Evolutionary conservation across 2,797 vertebrate genomes (phyloP), one percentile per base, ranked within the genome.

Genomic region (Amphiprion clarkii): DNA sequence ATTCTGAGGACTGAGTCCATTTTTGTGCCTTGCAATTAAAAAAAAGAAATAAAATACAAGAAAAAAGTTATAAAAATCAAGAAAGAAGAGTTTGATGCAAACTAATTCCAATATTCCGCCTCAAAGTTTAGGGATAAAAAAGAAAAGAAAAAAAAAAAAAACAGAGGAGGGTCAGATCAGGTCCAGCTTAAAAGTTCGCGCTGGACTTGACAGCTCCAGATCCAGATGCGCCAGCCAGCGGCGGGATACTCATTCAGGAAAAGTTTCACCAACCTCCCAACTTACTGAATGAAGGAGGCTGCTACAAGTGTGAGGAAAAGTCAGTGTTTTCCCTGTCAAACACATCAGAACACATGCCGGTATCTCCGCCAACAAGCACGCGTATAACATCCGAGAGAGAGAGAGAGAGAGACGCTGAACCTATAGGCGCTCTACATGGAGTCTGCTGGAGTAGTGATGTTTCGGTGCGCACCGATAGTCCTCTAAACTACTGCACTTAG

Each of bases 401-500:
- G 86, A 80, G 68, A 77, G 64, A 67, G 46, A 10, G 46, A 48
- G 12, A 23, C 33, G 29, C 69, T 23, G 79, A 25, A 81, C 53
- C 68, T 31, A 82, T 36, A 73, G 70, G 83, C 83, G 79, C 85
- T 78, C 87, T 72, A 71, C 83, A 76, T 82, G 77, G 90, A 89
- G 87, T 88, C 91, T 82, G 77, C 71, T 61, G 84, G 77, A 86
- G 86, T 90, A 58, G 85, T 91, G 93, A 90, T 92, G 90, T 81
- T 81, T 82, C 87, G n/a, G 68, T 78, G 89, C 83, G 90, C 92
- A 73, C 91, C 79, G 88, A 92, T 84, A 89, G 78, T 88, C 83
- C 85, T 92, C 89, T 79, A 90, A 93, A 94, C 91, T 92, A 52
- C 89, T 84, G 89, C 91, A 92, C 92, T 91, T 92, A 86, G 81